Evolutionary conservation across 2,113 vertebrate species (phyloP), one percentile per base, ranked within the genome.

Genomic region (Leptobrachium leishanense): DNA sequence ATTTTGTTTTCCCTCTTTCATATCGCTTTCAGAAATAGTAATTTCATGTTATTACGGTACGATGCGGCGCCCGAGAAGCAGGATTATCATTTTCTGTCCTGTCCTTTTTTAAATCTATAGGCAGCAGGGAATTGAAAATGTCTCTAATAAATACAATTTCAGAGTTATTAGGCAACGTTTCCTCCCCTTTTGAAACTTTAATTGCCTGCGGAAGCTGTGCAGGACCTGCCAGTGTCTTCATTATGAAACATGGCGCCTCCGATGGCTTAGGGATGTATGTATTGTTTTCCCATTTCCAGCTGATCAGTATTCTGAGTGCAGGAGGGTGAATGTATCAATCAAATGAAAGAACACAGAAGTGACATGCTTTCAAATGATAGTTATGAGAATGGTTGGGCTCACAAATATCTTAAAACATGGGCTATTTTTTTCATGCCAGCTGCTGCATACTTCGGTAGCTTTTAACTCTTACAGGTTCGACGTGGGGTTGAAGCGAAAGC

Each of bases 241-340:
- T 70, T 46, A 70, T 20, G 50, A 70, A n/a, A 70, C 43, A 70
- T 70, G 50, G 43, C 20, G 43, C 68, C 6, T 20, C n/a, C 9
- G 0, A 53, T 53, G 46, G 59, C 31, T 75, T 7, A 10, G 59
- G 62, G 44, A 66, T 50, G 44, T 66, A 9, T 31, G 8, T 50
- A 41, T 53, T 53, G 43, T 53, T 65, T 46, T 20, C n/a, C 13
- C 42, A 77, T 55, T 42, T 67, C 5, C 5, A n/a, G 43, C 53
- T 39, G 11, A 15, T 77, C 57, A 40, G 42, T 77, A 70, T 44
- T 70, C 76, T 7, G 43, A 40, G 10, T 6, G 68, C 31, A 39
- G n/a, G 15, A 62, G 31, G 40, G 9, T 40, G 55, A n/a, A 63
- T 70, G 68, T 70, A 77, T 77, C 55, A 77, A 39, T 69, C 50